These are phyloP conservation scores for Pseudorectes ferrugineus DNA, from an alignment of 2,113 vertebrate genomes.

Conservation along the genomic window DNA sequence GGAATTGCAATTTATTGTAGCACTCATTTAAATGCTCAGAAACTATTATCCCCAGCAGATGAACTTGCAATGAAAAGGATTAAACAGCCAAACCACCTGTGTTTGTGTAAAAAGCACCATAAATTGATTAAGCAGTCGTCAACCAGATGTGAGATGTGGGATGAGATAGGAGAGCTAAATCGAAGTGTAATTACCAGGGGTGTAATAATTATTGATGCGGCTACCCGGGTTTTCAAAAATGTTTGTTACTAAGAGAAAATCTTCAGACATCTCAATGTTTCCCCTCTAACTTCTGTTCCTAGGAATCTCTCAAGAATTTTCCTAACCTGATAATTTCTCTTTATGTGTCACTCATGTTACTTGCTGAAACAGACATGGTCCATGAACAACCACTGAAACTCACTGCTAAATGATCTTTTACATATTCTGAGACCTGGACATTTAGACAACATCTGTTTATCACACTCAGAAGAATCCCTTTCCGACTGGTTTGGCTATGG, in stretches of 20 bases:
- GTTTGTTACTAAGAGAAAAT: not conserved
- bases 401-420: not conserved
- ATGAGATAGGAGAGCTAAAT: not conserved
- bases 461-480: not conserved
- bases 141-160: not conserved
- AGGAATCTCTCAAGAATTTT: not conserved
- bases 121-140: not conserved
- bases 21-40: not conserved
- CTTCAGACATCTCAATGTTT: fast-evolving
- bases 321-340: not conserved
- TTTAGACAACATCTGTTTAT: not conserved
- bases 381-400: not conserved
- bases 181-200: not conserved
- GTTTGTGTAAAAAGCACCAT: not conserved
- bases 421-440: not conserved
- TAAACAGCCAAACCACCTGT: not conserved
- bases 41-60: not conserved
- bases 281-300: not conserved
- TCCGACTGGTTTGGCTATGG: not conserved
- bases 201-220: not conserved
- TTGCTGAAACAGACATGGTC: not conserved
- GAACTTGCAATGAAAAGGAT: not conserved
- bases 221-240: not conserved
- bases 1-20: not conserved
- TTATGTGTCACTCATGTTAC: not conserved